Evolutionary conservation across 1,140 invertebrate species (phyloP).

Genomic region (Ptiloglossa arizonensis): DNA sequence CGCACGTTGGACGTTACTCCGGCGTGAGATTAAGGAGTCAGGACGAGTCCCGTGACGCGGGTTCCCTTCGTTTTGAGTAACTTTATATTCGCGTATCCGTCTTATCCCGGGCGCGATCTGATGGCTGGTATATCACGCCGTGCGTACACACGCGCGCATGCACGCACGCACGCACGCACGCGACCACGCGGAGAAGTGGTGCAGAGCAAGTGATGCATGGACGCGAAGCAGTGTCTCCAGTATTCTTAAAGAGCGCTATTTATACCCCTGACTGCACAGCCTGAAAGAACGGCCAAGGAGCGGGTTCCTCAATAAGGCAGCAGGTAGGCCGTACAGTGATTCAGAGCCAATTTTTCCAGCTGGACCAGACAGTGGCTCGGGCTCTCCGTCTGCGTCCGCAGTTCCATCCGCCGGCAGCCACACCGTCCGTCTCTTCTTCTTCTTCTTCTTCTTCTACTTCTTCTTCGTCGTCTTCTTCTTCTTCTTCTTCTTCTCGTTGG

Average conservation of each 20-base stretch:
- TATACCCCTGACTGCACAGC: conserved; percentile 74
- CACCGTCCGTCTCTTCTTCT: conserved; percentile 4
- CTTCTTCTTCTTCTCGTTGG: neutral
- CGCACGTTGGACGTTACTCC: too few species aligned
- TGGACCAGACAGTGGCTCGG: conserved; percentile 72
- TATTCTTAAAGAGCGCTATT: conserved; percentile 75
- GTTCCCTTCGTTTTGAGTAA: neutral
- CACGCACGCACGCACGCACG: conserved; percentile 5
- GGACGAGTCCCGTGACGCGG: neutral
- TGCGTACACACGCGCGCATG: neutral
- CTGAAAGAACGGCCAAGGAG: conserved; percentile 68
- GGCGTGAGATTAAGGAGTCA: neutral
- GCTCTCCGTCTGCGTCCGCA: conserved; percentile 62
- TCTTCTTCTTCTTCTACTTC: neutral
- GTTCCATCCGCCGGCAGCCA: conserved; percentile 31
- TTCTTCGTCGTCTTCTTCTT: neutral
- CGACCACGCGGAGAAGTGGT: conserved; percentile 44
- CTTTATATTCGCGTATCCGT: conserved; percentile 27
- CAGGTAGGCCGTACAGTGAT: conserved; percentile 75
- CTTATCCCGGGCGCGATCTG: conserved; percentile 34
- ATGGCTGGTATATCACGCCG: conserved; percentile 34
- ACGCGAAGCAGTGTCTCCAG: conserved; percentile 66
- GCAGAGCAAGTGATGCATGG: conserved; percentile 62
- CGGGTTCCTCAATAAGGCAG: conserved; percentile 79
- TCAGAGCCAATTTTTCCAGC: conserved; percentile 75